Evolutionary conservation across 2,888 invertebrate genomes (phyloP).

Genomic region (Lomographa bimaculata): DNA sequence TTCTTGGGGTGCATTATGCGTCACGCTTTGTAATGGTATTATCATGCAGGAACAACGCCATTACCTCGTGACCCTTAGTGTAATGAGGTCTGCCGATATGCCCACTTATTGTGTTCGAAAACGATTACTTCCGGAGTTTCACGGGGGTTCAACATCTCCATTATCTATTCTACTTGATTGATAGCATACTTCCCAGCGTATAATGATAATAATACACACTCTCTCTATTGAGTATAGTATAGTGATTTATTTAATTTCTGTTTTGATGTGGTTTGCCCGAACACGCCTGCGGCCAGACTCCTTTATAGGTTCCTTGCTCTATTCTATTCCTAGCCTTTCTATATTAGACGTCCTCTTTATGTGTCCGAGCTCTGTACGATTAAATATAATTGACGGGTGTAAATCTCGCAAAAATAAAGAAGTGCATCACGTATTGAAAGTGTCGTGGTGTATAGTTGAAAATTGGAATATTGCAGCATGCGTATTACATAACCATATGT

Average conservation of each 20-base stretch:
- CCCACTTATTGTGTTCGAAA: constrained; percentile 34
- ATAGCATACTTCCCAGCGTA: constrained; percentile 66
- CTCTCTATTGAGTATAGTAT: no score
- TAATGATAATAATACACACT: constrained; percentile 56
- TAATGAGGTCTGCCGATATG: constrained; percentile 30
- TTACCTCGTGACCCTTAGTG: constrained; percentile 23
- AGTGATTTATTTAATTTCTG: constrained; percentile 58
- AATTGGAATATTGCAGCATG: constrained; percentile 10
- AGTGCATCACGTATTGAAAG: constrained; percentile 19
- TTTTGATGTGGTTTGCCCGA: constrained; percentile 26
- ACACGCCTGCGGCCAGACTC: constrained; percentile 20
- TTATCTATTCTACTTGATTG: constrained; percentile 74
- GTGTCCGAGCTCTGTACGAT: constrained; percentile 4
- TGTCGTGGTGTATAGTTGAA: constrained; percentile 3
- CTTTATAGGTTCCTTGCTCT: constrained; percentile 48
- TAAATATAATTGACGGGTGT: constrained; percentile 1
- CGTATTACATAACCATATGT: constrained; percentile 50
- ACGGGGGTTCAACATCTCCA: constrained; percentile 67
- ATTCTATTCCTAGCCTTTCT: constrained; percentile 40
- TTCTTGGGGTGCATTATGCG: constrained; percentile 2
- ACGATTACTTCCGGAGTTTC: constrained; percentile 63
- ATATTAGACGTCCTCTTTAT: constrained; percentile 14
- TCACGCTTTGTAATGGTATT: constrained; percentile 9
- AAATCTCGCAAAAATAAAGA: constrained; percentile 25
- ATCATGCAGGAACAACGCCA: constrained; percentile 25